Conservation (phyloP, 1,140 invertebrate genomes). For the Teleopsis dalmanni region DNA sequence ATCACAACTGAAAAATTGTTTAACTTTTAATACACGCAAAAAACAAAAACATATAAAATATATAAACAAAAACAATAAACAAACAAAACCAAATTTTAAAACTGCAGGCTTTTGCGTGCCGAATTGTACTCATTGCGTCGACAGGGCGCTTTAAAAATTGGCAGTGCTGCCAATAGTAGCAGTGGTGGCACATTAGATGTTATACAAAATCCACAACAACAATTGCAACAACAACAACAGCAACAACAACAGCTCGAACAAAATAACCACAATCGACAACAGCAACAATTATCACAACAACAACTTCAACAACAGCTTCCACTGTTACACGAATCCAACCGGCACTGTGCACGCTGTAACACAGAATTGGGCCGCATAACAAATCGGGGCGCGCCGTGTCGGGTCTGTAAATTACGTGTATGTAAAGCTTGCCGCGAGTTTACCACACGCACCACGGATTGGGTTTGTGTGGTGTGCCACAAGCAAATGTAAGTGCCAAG, state of each 20-base stretch:
- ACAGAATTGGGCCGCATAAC: slow-evolving; percentile 64
- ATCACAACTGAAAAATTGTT: too few relatives aligned
- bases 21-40: too few relatives aligned
- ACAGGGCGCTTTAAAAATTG: slow-evolving; percentile 50
- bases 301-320: slow-evolving; percentile 27
- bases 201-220: slow-evolving; percentile 26
- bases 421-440: slow-evolving; percentile 67
- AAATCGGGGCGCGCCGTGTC: slow-evolving; percentile 64
- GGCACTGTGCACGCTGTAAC: slow-evolving; percentile 61
- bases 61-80: too few relatives aligned
- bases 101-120: slow-evolving; percentile 54
- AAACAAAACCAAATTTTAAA: too few relatives aligned
- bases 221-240: slow-evolving; percentile 19
- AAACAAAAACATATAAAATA: neutral
- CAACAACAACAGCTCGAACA: slow-evolving; percentile 22
- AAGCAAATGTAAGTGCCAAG: slow-evolving; percentile 71
- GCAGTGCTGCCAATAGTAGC: slow-evolving; percentile 15
- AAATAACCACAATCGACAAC: slow-evolving; percentile 17
- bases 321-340: slow-evolving; percentile 46
- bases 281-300: slow-evolving; percentile 29
- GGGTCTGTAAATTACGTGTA: slow-evolving; percentile 59
- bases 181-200: slow-evolving; percentile 26
- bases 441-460: slow-evolving; percentile 52
- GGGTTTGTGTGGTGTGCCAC: slow-evolving; percentile 67
- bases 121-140: slow-evolving; percentile 55